Evolutionary conservation across 2,888 invertebrate species (phyloP).

Genomic region (Xestia sexstrigata): DNA sequence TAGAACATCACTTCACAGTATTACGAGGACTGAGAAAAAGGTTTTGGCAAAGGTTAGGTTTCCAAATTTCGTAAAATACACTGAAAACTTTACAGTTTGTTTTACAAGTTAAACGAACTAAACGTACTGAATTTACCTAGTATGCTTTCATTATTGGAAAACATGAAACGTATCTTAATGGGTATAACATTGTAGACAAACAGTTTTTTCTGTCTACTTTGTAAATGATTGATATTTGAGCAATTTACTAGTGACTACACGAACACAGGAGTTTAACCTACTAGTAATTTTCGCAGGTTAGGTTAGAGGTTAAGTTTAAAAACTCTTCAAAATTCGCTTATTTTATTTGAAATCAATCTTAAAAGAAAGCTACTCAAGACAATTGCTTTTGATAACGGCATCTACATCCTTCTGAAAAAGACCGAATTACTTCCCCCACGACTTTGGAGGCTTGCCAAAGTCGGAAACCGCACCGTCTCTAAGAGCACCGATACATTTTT

Average conservation of each 20-base stretch:
- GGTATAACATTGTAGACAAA: background rate
- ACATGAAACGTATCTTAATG: background rate
- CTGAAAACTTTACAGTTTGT: slow-evolving; percentile 5
- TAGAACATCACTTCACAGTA: slow-evolving; percentile 19
- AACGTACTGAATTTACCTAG: slow-evolving; percentile 1
- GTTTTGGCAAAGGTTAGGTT: background rate
- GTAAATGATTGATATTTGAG: background rate
- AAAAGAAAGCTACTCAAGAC: slow-evolving; percentile 11
- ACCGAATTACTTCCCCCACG: slow-evolving; percentile 1
- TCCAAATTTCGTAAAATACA: background rate
- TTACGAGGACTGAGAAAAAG: slow-evolving; percentile 10
- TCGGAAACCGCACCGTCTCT: slow-evolving; percentile 33
- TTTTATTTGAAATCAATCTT: background rate
- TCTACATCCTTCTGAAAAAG: background rate
- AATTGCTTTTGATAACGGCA: slow-evolving; percentile 25
- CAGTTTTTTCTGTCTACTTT: background rate
- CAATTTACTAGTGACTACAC: background rate
- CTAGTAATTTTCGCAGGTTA: background rate
- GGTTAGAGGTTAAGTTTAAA: too few relatives aligned
- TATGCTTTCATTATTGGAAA: background rate
- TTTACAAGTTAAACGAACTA: slow-evolving; percentile 2
- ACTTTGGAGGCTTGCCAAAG: slow-evolving; percentile 45
- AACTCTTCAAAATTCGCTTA: background rate
- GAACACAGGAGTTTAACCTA: background rate
- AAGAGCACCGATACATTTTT: slow-evolving; percentile 60